phyloP scores from a whole-genome alignment of 2,888 invertebrate species.

The Bruchidius siliquastri region DNA sequence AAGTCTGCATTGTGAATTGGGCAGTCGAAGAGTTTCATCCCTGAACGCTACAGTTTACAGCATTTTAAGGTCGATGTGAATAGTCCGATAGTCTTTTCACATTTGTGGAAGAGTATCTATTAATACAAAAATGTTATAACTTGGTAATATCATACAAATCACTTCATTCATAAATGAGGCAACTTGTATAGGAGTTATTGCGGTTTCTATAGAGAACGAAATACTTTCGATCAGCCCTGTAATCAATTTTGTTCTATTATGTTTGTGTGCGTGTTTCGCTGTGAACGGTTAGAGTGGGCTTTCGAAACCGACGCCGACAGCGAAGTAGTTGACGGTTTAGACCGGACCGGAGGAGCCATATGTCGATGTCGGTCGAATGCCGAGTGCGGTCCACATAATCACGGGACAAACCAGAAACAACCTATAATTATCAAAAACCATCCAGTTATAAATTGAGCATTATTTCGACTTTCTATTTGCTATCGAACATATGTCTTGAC shows the following conservation, averaged over 20 bases:
- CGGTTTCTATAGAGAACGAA: background rate
- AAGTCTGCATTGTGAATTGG: too few species aligned
- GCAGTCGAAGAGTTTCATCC: too few species aligned
- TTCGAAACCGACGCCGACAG: background rate
- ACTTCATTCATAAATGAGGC: background rate
- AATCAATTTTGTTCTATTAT: background rate
- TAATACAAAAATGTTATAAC: too few species aligned
- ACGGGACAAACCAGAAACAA: background rate
- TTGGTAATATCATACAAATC: too few species aligned
- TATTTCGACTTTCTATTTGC: background rate
- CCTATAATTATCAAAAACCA: background rate
- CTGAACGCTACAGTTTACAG: too few species aligned
- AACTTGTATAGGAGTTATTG: conserved; percentile 3
- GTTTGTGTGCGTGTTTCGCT: background rate
- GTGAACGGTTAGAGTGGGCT: conserved; percentile 10
- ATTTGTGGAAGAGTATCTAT: too few species aligned
- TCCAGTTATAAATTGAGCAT: background rate
- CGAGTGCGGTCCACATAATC: background rate
- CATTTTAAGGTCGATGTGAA: too few species aligned
- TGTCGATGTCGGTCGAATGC: background rate
- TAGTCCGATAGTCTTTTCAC: too few species aligned
- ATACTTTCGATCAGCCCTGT: background rate
- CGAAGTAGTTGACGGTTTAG: background rate
- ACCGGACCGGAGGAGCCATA: background rate
- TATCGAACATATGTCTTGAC: background rate